Evolutionary conservation across 2,797 vertebrate genomes (phyloP), one percentile per base, ranked within the genome.

Genomic region (Sternotherus odoratus): DNA sequence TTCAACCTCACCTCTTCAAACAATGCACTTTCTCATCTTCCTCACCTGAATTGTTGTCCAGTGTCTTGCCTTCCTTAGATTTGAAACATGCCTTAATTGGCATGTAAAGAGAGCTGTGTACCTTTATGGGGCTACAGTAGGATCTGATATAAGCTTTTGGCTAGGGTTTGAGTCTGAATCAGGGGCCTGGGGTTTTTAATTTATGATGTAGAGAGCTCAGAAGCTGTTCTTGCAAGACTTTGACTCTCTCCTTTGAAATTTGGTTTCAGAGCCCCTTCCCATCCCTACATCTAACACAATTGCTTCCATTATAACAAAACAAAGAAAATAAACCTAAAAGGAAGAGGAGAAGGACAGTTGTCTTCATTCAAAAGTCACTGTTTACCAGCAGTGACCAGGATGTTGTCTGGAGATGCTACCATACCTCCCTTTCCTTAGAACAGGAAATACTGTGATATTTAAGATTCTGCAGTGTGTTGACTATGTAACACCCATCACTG

Each of bases 211-310:
- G 79, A 50, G 43, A 75, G 17, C 26, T 43, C 39, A 75, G 24
- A 75, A 75, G 43, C 72, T 36, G n/a, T 69, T 39, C 66, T 75
- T 28, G 43, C 24, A 75, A 75, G 72, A 75, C 28, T 26, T 75
- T 30, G 13, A 26, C 13, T 75, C 24, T 16, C 72, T 30, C 72
- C 43, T 46, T 17, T 75, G 39, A 46, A 75, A 74, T 74, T 69
- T 77, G 82, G 26, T 94, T 86, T 63, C 69, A 94, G 95, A 95
- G n/a, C 51, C 12, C 77, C 77, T 72, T 24, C 85, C 74, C 66
- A 0, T 36, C 19, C 74, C 79, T 49, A 75, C 48, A 79, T n/a
- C 51, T 78, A 17, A 89, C 89, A 39, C 86, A 69, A 33, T 83
- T 91, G 77, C 77, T 92, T 81, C 60, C 0, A 0, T 50, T 88